phyloP scores from a whole-genome alignment of 2,113 vertebrate species.

The Dasyornis broadbenti region DNA sequence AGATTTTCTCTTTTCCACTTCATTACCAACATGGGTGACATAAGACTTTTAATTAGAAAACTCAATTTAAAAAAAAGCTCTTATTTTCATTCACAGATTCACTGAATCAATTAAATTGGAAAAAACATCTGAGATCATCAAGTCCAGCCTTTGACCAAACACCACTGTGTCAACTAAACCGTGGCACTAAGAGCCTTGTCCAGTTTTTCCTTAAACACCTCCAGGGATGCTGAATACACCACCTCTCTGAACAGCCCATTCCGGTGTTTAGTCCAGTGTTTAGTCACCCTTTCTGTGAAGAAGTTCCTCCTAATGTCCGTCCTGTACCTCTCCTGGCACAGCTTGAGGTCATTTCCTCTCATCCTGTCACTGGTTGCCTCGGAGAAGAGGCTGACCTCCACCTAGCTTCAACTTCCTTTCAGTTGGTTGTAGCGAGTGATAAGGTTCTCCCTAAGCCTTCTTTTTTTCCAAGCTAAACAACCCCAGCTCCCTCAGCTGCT shows the following conservation, averaged over 20 bases:
- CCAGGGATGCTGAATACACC: background rate
- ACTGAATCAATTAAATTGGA: background rate
- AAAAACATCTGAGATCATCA: background rate
- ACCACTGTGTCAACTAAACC: background rate
- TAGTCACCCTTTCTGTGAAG: background rate
- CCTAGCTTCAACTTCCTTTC: background rate
- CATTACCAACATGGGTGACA: background rate
- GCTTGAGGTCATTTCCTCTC: background rate
- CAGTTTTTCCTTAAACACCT: background rate
- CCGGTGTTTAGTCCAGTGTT: background rate
- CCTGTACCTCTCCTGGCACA: background rate
- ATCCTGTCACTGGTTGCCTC: background rate
- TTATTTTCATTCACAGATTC: background rate
- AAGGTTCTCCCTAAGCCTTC: background rate
- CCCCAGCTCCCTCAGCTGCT: background rate
- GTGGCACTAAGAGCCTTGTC: rapidly evolving
- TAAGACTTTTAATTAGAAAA: background rate
- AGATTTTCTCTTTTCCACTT: background rate
- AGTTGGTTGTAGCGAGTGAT: background rate
- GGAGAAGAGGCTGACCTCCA: background rate
- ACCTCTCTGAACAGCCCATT: background rate
- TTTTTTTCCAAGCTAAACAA: background rate
- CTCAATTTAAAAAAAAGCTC: background rate
- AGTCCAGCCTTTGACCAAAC: background rate
- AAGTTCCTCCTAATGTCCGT: background rate